Evolutionary conservation across 2,113 vertebrate genomes (phyloP), one percentile per base, ranked within the genome.

Genomic region (Emydura subglobosa): DNA sequence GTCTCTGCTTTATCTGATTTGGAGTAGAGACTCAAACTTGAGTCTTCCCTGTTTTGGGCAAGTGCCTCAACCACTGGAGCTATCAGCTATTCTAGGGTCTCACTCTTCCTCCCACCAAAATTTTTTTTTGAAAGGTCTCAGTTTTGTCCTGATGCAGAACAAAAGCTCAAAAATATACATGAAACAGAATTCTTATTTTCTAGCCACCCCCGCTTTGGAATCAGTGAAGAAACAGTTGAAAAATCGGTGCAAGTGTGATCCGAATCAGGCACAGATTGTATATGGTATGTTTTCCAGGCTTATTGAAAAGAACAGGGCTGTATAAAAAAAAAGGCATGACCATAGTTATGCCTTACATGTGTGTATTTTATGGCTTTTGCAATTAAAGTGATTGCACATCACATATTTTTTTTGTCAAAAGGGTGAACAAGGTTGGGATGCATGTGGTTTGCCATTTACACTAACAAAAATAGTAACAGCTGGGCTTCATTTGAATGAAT

Each of bases 391-490:
- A 93, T 44, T 1, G 76, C 13, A 79, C 61, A 53, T 1, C 34
- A n/a, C 5, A 0, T 87, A 39, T 39, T 87, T 57, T 86, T 53
- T 83, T 94, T 90, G 24, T 80, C 22, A 59, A 89, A 91, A 42
- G 27, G 6, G 6, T 82, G 17, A 94, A 82, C 7, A 57, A 2
- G 27, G 29, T 2, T 88, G 11, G 53, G 84, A 10, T 79, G 42
- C 80, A 72, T 88, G 88, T 29, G 12, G 6, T 53, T 94, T 93
- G 47, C 54, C 25, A 11, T 86, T 88, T 97, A 88, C 49, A 85
- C 29, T 39, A 93, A 93, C 19, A 91, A 53, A 82, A 92, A 72
- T 72, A 87, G 39, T n/a, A 96, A 68, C 88, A 95, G 90, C 90
- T 85, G n/a, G 88, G 25, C 9, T 86, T 59, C 76, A 88, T 94